These are phyloP conservation scores for Todiramphus saurophagus DNA, from an alignment of 2,113 vertebrate species.

Conservation along the genomic window DNA sequence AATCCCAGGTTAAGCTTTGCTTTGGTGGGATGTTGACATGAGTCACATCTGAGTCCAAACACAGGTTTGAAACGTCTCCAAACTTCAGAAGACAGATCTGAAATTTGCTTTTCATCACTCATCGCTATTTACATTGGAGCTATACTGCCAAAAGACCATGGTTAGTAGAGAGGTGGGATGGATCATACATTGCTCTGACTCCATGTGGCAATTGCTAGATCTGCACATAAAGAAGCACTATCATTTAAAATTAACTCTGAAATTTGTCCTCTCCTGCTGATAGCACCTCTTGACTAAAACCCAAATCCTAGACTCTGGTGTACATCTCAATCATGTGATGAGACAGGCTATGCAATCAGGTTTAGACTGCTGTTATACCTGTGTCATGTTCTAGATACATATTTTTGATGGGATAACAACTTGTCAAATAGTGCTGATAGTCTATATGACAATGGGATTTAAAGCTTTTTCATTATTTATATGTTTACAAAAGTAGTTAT, in stretches of 20 bases:
- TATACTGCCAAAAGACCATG: background rate
- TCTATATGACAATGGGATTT: background rate
- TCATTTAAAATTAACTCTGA: background rate
- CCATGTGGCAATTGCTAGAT: background rate
- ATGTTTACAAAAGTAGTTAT: background rate
- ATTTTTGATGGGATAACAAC: background rate
- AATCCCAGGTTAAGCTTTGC: background rate
- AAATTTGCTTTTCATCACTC: background rate
- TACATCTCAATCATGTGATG: background rate
- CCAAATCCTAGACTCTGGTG: background rate
- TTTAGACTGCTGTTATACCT: background rate
- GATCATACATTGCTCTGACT: background rate
- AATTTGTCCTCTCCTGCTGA: background rate
- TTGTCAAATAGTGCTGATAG: background rate
- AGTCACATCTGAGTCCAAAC: background rate
- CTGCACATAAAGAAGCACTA: background rate
- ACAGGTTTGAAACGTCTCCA: background rate
- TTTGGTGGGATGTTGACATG: background rate
- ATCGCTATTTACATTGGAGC: background rate
- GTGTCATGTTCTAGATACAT: rapidly evolving
- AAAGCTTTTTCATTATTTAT: background rate
- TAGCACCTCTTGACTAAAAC: background rate
- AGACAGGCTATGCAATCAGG: background rate
- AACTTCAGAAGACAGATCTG: background rate
- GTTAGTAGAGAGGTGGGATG: background rate